Conservation (phyloP, 2,888 invertebrate genomes). For the Andrena trimmerana region DNA sequence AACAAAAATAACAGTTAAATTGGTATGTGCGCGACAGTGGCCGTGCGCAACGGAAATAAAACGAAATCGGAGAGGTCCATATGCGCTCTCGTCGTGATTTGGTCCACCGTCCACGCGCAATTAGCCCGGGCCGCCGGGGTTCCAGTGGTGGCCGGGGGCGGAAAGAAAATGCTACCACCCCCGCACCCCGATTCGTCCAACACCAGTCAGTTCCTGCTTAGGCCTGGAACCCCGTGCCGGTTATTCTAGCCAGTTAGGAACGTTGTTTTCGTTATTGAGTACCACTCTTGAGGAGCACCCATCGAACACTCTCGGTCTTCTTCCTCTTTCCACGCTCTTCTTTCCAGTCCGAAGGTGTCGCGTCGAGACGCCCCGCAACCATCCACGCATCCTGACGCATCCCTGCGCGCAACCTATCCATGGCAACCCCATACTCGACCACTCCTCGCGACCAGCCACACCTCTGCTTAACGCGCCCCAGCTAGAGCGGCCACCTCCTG, state of each 20-base stretch:
- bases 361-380: neutral
- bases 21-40: conserved; percentile 61
- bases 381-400: neutral
- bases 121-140: conserved; percentile 40
- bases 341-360: neutral
- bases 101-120: conserved; percentile 67
- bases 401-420: neutral
- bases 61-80: conserved; percentile 47
- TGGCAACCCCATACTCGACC: conserved; percentile 1
- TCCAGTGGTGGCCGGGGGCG: conserved; percentile 46
- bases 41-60: conserved; percentile 53
- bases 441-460: neutral
- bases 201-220: conserved; percentile 36
- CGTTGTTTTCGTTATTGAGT: conserved; percentile 69
- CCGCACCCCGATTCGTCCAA: conserved; percentile 24
- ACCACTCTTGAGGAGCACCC: conserved; percentile 51
- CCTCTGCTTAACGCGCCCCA: conserved; percentile 76
- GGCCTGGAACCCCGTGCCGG: conserved; percentile 52
- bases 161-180: conserved; percentile 43
- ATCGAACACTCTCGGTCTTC: conserved; percentile 38
- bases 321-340: conserved; percentile 6
- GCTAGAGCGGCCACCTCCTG: conserved; percentile 81
- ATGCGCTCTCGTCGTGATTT: conserved; percentile 42
- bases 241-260: conserved; percentile 68
- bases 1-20: conserved; percentile 82